Base-by-base conservation (phyloP, 1,140 invertebrate species). In the Panagrolaimus sp. region DNA sequence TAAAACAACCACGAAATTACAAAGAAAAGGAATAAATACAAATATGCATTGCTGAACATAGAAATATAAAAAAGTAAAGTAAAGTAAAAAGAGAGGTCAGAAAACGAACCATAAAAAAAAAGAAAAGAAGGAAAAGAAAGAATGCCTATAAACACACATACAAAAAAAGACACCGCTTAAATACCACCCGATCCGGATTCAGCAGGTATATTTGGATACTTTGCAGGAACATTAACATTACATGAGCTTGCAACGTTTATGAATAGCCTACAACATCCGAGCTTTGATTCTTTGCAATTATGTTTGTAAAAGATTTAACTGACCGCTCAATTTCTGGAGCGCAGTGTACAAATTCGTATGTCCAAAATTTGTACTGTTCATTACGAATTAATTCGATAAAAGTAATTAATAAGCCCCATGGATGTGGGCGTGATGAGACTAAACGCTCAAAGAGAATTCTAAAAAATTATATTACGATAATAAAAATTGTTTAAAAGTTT, bases 301-400 rank as follows among this genome's bases (percentile, higher is more conserved):
- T 38, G 32, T 38, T 38, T 38, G 32, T 38, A 38, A 70, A 14
- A 28, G 9, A 38, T 15, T 26, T 17, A 32, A 64, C 15, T 64
- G 24, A 67, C 15, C 28, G 32, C 38, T 67, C 73, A 55, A 76
- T 76, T 86, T 99, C 96, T 9, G 94, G 94, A 32, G 95, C 94
- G 86, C 95, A 98, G 83, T 94, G 91, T 0, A 98, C 95, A 87
- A 99, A 99, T 75, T 98, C 94, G 83, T 98, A 94, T 65, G 90
- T 89, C 95, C 95, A 98, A 85, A 99, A 98, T 84, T 96, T 96
- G 86, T 96, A 99, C n/a, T 89, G 90, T 12, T 92, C 92, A 86
- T 98, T 98, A 70, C 97, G 97, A 77, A 99, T 97, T 17, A 99
- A 87, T 85, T 99, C 96, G 77, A 98, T 98, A 84, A 98, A 98